Conservation (phyloP, 1,140 invertebrate species). For the Drosophila subobscura region DNA sequence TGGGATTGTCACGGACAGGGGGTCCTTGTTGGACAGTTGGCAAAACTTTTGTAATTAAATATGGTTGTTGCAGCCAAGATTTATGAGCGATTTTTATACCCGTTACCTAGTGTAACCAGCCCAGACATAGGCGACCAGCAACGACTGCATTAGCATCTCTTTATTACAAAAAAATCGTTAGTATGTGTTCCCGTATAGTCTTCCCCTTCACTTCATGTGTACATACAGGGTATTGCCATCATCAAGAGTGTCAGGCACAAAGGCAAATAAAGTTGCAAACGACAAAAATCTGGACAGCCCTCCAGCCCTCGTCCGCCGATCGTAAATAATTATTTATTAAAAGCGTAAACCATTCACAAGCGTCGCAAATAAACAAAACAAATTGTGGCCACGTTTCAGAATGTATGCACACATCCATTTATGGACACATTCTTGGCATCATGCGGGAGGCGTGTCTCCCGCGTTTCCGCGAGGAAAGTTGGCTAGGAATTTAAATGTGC, state of each 20-base stretch:
- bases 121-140: no score
- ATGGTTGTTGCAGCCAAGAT: constrained; percentile 58
- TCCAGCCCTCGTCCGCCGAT: neutral
- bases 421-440: constrained; percentile 13
- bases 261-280: constrained; percentile 35
- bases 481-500: no score
- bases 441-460: no score
- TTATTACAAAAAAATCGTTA: no score
- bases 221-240: constrained; percentile 5
- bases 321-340: constrained; percentile 64
- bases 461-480: neutral
- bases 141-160: neutral
- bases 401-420: constrained; percentile 18
- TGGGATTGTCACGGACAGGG: constrained; percentile 12
- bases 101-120: neutral
- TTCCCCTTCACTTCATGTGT: neutral
- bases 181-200: neutral
- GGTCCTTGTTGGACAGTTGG: constrained; percentile 25
- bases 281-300: constrained; percentile 17
- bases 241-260: constrained; percentile 7
- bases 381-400: constrained; percentile 19
- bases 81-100: constrained; percentile 45
- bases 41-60: constrained; percentile 73
- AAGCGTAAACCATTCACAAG: constrained; percentile 33
- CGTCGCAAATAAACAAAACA: constrained; percentile 28